Evolutionary conservation across 2,113 vertebrate species (phyloP), one percentile per base, ranked within the genome.

Genomic region (Dicaeum eximium): DNA sequence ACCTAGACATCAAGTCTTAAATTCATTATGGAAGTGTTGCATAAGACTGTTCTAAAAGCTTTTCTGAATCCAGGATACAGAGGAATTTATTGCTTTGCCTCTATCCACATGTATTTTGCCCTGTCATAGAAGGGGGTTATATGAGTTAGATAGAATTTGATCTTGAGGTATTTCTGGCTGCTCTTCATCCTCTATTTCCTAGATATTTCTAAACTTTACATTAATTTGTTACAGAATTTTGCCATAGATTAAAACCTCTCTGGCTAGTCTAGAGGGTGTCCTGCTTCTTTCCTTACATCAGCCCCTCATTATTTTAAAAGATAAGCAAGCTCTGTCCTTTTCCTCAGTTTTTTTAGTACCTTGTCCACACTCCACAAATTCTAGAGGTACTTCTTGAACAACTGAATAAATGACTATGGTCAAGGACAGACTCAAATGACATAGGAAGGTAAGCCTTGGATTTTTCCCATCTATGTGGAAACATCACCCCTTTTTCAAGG

Each of bases 151-250:
- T 20, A 9, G 54, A 20, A 90, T 83, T 88, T 86, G 28, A 69
- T 93, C 48, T 72, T 38, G 23, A 92, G 30, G 16, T 69, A 62
- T 58, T 80, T 86, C 31, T 77, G 74, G 47, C 71, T 86, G 37
- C 5, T 82, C 40, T 88, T 88, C 4, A 7, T 61, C 66, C 42
- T 70, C 24, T 61, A 9, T 75, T 88, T 93, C 50, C 70, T 72
- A 69, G 22, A 48, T 61, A 64, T 69, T 92, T 94, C n/a, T 24
- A 82, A 83, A 86, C 12, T 58, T 4, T 24, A 61, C 8, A 7
- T 50, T 85, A 60, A 75, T 75, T 88, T 88, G 14, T 72, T 92
- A 78, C 71, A 86, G 45, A 92, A 88, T 83, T 86, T 95, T 90
- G 21, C n/a, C 67, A 86, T 57, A 69, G 13, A 80, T 48, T 65